Percentiles rank a stretch among this genome's conserved stretches.
phyloP scores from a whole-genome alignment of 2,113 vertebrate species.

The Pachycephala philippinensis region DNA sequence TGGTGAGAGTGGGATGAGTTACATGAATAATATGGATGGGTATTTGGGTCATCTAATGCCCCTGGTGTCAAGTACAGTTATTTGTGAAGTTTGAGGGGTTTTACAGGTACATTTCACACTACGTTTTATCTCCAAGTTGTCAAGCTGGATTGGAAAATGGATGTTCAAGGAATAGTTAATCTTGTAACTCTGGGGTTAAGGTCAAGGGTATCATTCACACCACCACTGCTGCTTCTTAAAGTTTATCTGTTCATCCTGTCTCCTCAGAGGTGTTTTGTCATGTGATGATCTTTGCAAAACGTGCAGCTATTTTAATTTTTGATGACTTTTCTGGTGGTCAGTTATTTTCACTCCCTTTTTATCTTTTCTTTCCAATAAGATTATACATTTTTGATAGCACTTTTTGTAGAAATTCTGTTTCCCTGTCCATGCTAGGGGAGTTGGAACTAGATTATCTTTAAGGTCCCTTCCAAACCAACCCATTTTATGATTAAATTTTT shows the following conservation, averaged over 20 bases:
- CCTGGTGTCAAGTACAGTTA: not conserved
- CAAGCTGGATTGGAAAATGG: not conserved
- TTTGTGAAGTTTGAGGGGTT: not conserved
- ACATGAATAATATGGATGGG: not conserved
- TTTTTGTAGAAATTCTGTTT: not conserved
- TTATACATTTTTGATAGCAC: not conserved
- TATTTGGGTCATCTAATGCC: not conserved
- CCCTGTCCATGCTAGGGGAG: not conserved
- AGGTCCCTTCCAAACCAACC: not conserved
- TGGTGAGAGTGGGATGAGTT: not conserved
- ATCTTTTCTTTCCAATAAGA: not conserved
- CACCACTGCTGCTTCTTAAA: not conserved
- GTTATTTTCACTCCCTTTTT: not conserved
- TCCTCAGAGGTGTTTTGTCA: not conserved
- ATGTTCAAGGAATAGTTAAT: not conserved
- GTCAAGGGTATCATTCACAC: not conserved
- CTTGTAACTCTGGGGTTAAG: not conserved
- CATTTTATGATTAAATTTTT: not conserved
- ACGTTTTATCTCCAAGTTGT: not conserved
- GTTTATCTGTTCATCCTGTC: not conserved
- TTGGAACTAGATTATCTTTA: not conserved
- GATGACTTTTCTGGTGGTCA: not conserved
- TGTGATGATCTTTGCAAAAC: not conserved
- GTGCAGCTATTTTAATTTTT: not conserved
- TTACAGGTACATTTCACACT: not conserved